Conservation (phyloP, 2,797 vertebrate species). For the Gymnopithys bicolor region DNA sequence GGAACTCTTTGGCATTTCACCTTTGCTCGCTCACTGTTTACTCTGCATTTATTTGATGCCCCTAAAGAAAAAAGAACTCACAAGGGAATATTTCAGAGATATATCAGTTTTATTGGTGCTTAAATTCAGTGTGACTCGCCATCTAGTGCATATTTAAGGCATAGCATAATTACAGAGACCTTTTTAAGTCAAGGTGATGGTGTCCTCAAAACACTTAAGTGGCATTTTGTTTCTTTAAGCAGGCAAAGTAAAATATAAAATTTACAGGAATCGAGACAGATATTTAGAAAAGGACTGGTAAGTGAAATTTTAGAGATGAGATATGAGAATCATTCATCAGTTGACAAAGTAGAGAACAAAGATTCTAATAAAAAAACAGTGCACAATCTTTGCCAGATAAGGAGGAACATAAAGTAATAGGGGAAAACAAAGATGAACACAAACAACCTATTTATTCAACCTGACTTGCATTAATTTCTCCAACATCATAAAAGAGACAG, state of each 20-base stretch:
- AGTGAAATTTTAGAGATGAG: not conserved
- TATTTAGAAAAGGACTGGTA: not conserved
- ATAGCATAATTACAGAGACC: not conserved
- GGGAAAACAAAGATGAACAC: rapidly evolving
- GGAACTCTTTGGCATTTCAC: not conserved
- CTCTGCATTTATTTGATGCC: not conserved
- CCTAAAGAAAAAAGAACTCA: not conserved
- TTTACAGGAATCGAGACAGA: not conserved
- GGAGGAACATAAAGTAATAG: not conserved
- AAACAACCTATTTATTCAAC: not conserved
- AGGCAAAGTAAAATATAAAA: not conserved
- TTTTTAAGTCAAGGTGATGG: not conserved
- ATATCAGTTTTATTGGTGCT: not conserved
- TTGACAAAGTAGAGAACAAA: not conserved
- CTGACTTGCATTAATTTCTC: not conserved
- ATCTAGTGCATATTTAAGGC: conserved; percentile 33
- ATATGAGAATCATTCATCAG: not conserved
- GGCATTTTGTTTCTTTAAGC: not conserved
- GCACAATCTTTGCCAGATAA: not conserved
- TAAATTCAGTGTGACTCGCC: conserved; percentile 3
- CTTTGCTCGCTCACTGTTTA: not conserved
- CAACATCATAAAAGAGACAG: not conserved
- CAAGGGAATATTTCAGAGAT: not conserved
- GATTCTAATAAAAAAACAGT: not conserved
- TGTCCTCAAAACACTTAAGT: not conserved